These are phyloP conservation scores for fruit fly (Drosophila melanogaster) DNA, from an alignment of 1,140 invertebrate species.

Conservation along the genomic window Release_6_plus_ISO1_MT NT_037436.4:10337001-10337500, in stretches of 20 bases:
- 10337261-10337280: constrained; percentile 57
- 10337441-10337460: constrained; percentile 77
- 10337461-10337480: constrained; percentile 54
- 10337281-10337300: constrained; percentile 30
- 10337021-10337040: constrained; percentile 53
- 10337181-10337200: background rate
- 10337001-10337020: constrained; percentile 68
- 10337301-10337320: constrained; percentile 48
- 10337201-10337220: constrained; percentile 37
- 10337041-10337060: constrained; percentile 13
- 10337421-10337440: constrained; percentile 68
- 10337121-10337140: constrained; percentile 77
- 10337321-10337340: constrained; percentile 71
- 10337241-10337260: constrained; percentile 78
- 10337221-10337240: constrained; percentile 75
- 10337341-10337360: constrained; percentile 62
- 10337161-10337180: too few species aligned
- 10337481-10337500: constrained; percentile 26
- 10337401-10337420: constrained; percentile 6
- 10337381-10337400: constrained; percentile 65
- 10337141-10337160: constrained; percentile 62
- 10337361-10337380: constrained; percentile 82
- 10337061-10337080: constrained; percentile 69
- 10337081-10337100: constrained; percentile 76
- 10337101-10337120: constrained; percentile 77